Evolutionary conservation across 2,113 vertebrate genomes (phyloP).

Genomic region (Xiphias gladius): DNA sequence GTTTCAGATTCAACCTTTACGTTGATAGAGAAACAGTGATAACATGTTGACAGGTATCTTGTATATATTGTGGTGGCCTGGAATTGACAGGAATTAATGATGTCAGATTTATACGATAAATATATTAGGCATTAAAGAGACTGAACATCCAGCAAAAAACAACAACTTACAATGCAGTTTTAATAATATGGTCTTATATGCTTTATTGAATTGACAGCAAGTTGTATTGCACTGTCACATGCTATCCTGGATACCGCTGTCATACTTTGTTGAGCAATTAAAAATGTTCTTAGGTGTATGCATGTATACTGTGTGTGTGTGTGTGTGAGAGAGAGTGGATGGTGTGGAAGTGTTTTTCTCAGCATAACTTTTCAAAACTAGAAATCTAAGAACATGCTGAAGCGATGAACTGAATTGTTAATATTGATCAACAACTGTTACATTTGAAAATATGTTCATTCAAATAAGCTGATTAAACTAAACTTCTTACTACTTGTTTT

Average conservation of each 20-base stretch:
- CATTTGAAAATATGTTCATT: background rate
- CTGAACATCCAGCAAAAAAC: background rate
- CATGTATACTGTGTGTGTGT: background rate
- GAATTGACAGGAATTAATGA: background rate
- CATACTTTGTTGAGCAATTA: background rate
- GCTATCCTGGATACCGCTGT: background rate
- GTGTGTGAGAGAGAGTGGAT: background rate
- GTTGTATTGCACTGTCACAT: background rate
- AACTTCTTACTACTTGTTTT: background rate
- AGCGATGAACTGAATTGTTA: background rate
- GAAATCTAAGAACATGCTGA: background rate
- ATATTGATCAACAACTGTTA: background rate
- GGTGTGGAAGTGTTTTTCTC: background rate
- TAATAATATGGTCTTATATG: background rate
- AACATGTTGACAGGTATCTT: background rate
- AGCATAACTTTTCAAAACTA: background rate
- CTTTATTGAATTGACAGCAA: constrained; percentile 2
- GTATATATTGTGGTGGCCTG: background rate
- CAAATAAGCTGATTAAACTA: background rate
- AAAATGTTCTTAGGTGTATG: background rate
- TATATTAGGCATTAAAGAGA: background rate
- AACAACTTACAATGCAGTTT: background rate
- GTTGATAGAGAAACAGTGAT: background rate
- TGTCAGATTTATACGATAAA: background rate
- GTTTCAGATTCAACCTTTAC: background rate